Percentiles rank a stretch among this genome's conserved stretches.
Evolutionary conservation across 2,888 invertebrate genomes (phyloP).

Genomic region (Chromoteleia sp.): DNA sequence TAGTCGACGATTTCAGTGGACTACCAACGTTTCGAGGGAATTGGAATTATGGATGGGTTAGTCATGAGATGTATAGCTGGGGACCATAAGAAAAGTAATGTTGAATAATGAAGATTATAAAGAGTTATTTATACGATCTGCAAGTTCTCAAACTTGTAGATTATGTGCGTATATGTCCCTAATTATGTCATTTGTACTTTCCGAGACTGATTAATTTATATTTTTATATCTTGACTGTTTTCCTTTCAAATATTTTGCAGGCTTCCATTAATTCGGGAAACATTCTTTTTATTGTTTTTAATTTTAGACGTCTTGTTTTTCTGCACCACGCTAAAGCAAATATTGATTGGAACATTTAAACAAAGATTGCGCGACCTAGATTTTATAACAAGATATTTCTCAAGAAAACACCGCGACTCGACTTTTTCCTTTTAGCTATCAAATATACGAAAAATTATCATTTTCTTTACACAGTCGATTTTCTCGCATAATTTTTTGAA

Average conservation of each 20-base stretch:
- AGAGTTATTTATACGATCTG: not conserved
- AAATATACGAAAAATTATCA: not conserved
- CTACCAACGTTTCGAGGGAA: not conserved
- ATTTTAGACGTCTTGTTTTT: not conserved
- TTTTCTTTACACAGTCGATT: not conserved
- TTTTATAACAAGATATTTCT: not conserved
- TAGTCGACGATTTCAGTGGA: constrained; percentile 7
- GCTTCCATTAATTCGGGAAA: too few relatives aligned
- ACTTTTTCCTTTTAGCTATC: not conserved
- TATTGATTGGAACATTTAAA: not conserved
- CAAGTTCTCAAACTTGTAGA: too few relatives aligned
- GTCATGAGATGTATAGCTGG: constrained; percentile 1
- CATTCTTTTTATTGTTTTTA: too few relatives aligned
- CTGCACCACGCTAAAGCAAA: not conserved
- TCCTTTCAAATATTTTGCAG: too few relatives aligned
- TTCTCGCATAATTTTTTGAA: constrained; percentile 2
- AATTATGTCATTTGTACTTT: not conserved
- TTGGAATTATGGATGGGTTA: constrained; percentile 1
- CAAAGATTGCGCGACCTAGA: not conserved
- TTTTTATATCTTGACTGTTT: too few relatives aligned
- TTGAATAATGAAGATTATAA: not conserved
- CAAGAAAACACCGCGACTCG: not conserved
- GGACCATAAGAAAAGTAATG: not conserved
- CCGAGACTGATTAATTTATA: not conserved
- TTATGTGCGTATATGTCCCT: too few relatives aligned